Conservation (phyloP, 2,888 invertebrate genomes). For the Portevinia maculata region DNA sequence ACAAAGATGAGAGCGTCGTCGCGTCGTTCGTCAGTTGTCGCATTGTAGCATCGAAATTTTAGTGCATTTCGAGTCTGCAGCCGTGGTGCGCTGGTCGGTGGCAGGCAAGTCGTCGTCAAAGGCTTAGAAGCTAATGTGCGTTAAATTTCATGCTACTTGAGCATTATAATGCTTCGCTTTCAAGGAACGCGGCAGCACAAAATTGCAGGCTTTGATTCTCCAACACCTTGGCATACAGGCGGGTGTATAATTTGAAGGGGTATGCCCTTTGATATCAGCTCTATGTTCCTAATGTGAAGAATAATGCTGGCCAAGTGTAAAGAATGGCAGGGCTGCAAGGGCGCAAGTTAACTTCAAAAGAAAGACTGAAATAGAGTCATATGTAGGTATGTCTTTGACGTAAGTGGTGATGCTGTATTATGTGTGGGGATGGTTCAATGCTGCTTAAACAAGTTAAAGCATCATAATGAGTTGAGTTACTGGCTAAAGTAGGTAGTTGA, state of each 20-base stretch:
- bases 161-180: conserved; percentile 57
- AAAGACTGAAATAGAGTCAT: conserved; percentile 26
- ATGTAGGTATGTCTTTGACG: conserved; percentile 7
- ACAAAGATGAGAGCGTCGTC: conserved; percentile 56
- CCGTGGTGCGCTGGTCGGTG: background rate
- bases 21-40: conserved; percentile 26
- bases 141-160: conserved; percentile 68
- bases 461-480: conserved; percentile 14
- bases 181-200: conserved; percentile 63
- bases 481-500: background rate
- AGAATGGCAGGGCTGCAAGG: conserved; percentile 33
- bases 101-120: conserved; percentile 37
- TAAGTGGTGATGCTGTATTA: conserved; percentile 16
- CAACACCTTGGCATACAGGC: conserved; percentile 58
- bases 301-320: conserved; percentile 63
- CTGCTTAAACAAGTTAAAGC: conserved; percentile 21
- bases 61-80: conserved; percentile 15
- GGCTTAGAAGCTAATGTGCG: conserved; percentile 70
- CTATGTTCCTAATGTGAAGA: conserved; percentile 36
- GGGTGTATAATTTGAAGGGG: conserved; percentile 6
- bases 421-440: conserved; percentile 15
- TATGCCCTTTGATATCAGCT: conserved; percentile 53
- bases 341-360: conserved; percentile 68
- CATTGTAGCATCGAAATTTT: conserved; percentile 53
- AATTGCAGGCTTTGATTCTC: conserved; percentile 35